Base-by-base conservation (phyloP, 1,140 invertebrate genomes). In the Augochlora pura region DNA sequence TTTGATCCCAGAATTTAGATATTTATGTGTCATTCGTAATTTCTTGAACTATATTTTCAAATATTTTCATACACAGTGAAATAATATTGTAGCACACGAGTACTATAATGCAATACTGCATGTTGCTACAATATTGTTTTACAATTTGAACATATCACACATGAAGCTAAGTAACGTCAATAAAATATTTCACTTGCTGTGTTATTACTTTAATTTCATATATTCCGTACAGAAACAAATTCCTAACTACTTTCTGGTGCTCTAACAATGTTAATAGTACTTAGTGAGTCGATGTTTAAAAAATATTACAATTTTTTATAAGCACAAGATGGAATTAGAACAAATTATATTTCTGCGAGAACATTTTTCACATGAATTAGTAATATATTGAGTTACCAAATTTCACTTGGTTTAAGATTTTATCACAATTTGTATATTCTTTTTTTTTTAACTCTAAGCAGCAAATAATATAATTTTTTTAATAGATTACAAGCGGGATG, bases 401-500 rank as follows among this genome's bases (percentile, higher is more conserved):
- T 82, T 62, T 76, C 59, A 54, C 12, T 59, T 72, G 57, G 21
- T 75, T 38, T 75, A 76, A 84, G 68, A 80, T 21, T 54, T 67
- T 38, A 78, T 42, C 32, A 77, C 5, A 32, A 64, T 63, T 59
- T 77, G 52, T 70, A 77, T 72, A 49, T 21, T 64, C 46, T 32
- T 21, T 42, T 65, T 42, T 65, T 2, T 3, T 0, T 12, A 49
- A 8, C 63, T 23, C 18, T 57, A 57, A 66, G 46, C 74, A 70
- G 42, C 49, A 62, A 88, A 85, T 91, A 88, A 91, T 87, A 83
- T 69, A 79, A 81, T 87, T 79, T 90, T 90, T 91, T 91, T 89
- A 70, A 85, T 89, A 92, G 91, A 91, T 92, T 79, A 80, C 88
- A 85, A 85, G 80, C 87, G 57, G 89, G 91, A 88, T 91, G 89